Percentiles rank a stretch among this genome's conserved stretches.
Conservation (phyloP, 2,888 invertebrate species). For the Cyclophora albipunctata region DNA sequence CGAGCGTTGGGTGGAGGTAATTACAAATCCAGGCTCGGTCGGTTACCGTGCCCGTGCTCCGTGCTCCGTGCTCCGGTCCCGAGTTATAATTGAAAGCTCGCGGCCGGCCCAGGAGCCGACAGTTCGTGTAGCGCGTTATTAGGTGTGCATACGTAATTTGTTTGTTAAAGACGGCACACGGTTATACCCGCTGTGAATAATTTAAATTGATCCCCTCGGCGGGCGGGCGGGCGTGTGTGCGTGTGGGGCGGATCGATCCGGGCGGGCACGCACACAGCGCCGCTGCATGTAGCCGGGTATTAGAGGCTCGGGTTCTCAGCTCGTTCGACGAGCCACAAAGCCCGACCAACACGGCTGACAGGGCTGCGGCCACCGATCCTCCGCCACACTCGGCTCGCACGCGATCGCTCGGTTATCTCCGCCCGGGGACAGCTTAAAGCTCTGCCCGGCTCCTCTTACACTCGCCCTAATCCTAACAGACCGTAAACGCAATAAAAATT, state of each 20-base stretch:
- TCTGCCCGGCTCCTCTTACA: conserved; percentile 6
- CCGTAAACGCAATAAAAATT: conserved; percentile 30
- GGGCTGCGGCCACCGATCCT: conserved; percentile 34
- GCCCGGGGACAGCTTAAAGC: conserved; percentile 5
- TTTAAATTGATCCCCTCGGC: conserved; percentile 69
- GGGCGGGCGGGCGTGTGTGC: conserved; percentile 30
- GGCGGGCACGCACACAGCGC: conserved; percentile 35
- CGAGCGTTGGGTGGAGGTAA: conserved; percentile 47
- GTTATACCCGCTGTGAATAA: conserved; percentile 73
- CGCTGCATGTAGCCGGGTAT: conserved; percentile 48
- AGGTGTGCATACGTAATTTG: conserved; percentile 73
- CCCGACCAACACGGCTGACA: conserved; percentile 48
- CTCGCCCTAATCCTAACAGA: conserved; percentile 16
- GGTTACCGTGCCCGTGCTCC: conserved; percentile 35
- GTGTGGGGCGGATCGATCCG: conserved; percentile 16
- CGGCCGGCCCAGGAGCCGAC: conserved; percentile 52
- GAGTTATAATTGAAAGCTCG: conserved; percentile 70
- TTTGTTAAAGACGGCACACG: conserved; percentile 74
- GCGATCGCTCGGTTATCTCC: conserved; percentile 7
- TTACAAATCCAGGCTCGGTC: conserved; percentile 55
- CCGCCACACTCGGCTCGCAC: conserved; percentile 13
- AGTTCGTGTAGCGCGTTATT: conserved; percentile 64
- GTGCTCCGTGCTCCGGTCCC: conserved; percentile 14
- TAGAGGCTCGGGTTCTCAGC: conserved; percentile 54
- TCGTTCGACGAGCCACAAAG: conserved; percentile 61